Evolutionary conservation across 1,140 invertebrate species (phyloP).

Genomic region (Eumeta japonica): DNA sequence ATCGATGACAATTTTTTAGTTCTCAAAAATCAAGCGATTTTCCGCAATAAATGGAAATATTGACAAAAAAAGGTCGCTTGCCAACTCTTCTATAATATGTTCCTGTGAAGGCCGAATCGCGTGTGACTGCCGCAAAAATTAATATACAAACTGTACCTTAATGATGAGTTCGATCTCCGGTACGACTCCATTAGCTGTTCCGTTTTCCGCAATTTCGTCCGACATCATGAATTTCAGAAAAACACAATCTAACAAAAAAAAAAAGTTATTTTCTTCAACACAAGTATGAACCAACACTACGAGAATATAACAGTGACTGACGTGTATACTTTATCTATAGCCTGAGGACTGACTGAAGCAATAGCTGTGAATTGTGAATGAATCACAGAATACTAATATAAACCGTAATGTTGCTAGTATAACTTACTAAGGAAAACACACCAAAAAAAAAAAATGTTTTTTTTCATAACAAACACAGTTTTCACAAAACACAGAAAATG

Average conservation of each 20-base stretch:
- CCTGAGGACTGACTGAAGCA: no score
- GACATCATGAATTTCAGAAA: conserved; percentile 49
- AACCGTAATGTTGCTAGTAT: no score
- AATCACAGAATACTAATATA: neutral
- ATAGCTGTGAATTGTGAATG: no score
- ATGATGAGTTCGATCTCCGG: conserved; percentile 80
- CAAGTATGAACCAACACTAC: conserved; percentile 41
- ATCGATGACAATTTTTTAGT: neutral
- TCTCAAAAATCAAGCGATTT: neutral
- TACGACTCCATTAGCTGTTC: conserved; percentile 67
- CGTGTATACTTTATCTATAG: conserved; percentile 25
- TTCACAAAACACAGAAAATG: no score
- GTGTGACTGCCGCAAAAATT: conserved; percentile 25
- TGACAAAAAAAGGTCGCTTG: conserved; percentile 11
- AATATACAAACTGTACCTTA: conserved; percentile 60
- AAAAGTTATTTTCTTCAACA: conserved; percentile 24
- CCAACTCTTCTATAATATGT: conserved; percentile 27
- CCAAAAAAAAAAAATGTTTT: no score
- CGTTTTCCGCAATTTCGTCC: conserved; percentile 60
- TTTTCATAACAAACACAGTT: no score
- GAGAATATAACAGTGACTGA: conserved; percentile 32
- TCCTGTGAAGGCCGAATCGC: neutral
- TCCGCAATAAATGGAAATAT: conserved; percentile 1
- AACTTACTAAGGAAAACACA: no score
- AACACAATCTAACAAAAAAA: conserved; percentile 32